phyloP scores from a whole-genome alignment of 64 coral and sea anemone genomes.

The Pocillopora damicornis region DNA sequence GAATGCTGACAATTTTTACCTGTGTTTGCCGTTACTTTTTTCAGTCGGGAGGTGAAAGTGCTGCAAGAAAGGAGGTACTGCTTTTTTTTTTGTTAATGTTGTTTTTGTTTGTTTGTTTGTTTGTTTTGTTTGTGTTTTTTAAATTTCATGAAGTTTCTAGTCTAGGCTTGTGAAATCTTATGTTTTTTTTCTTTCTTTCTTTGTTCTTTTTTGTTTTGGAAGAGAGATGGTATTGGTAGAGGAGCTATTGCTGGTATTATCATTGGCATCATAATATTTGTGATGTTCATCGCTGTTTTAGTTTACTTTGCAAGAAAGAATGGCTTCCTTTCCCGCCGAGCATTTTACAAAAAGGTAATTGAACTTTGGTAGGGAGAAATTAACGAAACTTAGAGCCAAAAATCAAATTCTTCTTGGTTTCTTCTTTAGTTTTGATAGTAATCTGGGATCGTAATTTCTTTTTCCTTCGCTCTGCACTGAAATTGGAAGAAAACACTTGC shows the following conservation, averaged over 20 bases:
- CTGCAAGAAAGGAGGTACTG: background rate
- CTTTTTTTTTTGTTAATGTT: background rate
- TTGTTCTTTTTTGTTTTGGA: background rate
- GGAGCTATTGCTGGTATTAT: slow-evolving; percentile 35
- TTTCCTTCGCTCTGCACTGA: too few relatives aligned
- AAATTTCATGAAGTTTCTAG: too few relatives aligned
- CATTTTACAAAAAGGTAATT: slow-evolving; percentile 49
- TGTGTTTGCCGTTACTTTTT: background rate
- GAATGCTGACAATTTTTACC: background rate
- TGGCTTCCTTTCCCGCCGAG: background rate
- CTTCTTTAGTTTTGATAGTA: too few relatives aligned
- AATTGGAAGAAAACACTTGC: too few relatives aligned
- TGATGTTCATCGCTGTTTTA: background rate
- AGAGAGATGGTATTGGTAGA: background rate
- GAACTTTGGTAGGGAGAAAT: background rate
- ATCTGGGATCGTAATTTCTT: too few relatives aligned
- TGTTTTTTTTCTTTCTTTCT: background rate
- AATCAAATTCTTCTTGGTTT: background rate
- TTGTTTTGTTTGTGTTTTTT: background rate
- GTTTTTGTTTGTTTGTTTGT: background rate
- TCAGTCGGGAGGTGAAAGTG: background rate
- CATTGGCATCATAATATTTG: background rate
- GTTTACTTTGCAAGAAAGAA: slow-evolving; percentile 30
- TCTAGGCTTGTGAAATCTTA: background rate
- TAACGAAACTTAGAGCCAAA: background rate